These are phyloP conservation scores for Phyllotreta cruciferae DNA, from an alignment of 2,888 invertebrate species.

Conservation along the genomic window DNA sequence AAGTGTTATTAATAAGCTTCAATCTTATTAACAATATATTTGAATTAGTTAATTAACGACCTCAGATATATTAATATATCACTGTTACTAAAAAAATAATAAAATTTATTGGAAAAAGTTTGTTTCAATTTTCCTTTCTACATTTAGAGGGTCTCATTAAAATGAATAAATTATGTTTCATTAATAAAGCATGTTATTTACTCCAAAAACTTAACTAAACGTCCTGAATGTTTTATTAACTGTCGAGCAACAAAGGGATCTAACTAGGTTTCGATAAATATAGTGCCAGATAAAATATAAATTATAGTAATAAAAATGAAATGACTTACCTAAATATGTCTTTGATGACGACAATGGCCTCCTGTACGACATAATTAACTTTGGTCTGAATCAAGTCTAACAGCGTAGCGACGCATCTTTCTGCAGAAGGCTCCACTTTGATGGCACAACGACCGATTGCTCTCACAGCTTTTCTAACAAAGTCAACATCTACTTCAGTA, in stretches of 20 bases:
- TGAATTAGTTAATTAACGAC: no score
- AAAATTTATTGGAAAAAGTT: neutral
- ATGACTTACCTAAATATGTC: slow-evolving; percentile 79
- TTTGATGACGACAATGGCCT: slow-evolving; percentile 99
- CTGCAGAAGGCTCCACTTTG: slow-evolving; percentile 96
- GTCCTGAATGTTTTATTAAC: no score
- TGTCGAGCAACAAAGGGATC: no score
- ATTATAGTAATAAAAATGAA: neutral
- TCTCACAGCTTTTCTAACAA: slow-evolving; percentile 97
- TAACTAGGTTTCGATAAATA: no score
- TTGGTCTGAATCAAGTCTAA: slow-evolving; percentile 99
- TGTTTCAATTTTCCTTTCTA: no score
- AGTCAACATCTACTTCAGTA: slow-evolving; percentile 99
- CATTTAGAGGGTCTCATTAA: no score
- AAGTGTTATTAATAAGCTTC: neutral
- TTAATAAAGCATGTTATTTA: no score
- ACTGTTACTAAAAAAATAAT: no score
- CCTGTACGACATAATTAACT: slow-evolving; percentile 99
- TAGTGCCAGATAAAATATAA: no score
- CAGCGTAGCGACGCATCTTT: slow-evolving; percentile 96
- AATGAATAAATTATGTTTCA: no score
- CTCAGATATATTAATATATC: no score
- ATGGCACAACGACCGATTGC: slow-evolving; percentile 99
- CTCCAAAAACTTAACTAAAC: no score
- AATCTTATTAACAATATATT: neutral